Percentiles rank a stretch among this genome's conserved stretches.
phyloP scores from a whole-genome alignment of 1,140 invertebrate genomes.

The Lepidurus apus region DNA sequence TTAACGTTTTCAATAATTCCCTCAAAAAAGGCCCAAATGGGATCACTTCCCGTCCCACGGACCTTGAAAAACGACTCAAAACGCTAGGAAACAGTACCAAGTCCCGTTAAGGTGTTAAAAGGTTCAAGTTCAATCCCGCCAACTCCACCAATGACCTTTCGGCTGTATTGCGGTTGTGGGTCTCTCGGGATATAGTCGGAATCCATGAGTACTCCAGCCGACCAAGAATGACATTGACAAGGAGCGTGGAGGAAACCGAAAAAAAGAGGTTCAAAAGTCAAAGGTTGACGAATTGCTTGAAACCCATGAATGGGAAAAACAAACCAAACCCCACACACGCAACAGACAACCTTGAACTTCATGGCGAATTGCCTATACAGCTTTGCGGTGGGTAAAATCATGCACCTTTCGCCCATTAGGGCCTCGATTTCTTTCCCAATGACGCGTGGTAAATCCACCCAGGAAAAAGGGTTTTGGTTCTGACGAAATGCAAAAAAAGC shows the following conservation, averaged over 20 bases:
- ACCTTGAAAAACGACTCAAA: conserved; percentile 4
- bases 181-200: neutral
- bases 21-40: neutral
- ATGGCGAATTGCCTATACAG: neutral
- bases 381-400: neutral
- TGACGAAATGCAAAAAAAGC: neutral
- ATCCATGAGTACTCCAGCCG: too few relatives aligned
- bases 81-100: neutral
- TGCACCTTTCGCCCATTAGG: neutral
- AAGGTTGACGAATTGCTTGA: conserved; percentile 6
- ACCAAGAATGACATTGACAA: neutral
- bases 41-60: neutral
- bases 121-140: conserved; percentile 15
- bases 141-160: neutral
- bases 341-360: conserved; percentile 10
- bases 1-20: neutral
- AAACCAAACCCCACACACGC: neutral
- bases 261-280: neutral
- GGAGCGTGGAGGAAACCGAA: neutral
- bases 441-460: neutral
- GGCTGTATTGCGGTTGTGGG: neutral
- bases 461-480: neutral
- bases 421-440: neutral
- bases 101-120: conserved; percentile 14
- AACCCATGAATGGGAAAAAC: conserved; percentile 16